Conservation (phyloP, 2,113 vertebrate genomes). For the Ginglymostoma cirratum region DNA sequence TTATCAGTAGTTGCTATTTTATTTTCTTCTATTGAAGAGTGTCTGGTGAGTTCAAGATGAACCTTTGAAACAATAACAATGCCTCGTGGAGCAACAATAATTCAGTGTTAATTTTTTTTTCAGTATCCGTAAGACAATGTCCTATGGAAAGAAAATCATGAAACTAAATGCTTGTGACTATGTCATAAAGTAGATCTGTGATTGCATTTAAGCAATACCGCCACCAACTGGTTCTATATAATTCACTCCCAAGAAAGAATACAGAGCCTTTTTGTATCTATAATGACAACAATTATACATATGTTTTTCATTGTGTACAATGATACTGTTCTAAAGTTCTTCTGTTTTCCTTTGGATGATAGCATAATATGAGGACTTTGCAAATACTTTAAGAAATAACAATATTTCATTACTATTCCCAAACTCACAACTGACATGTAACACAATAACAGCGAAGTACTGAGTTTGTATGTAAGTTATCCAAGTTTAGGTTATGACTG, state of each 20-base stretch:
- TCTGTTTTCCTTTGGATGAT: background rate
- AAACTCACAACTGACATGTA: background rate
- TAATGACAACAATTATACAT: background rate
- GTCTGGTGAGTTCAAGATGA: background rate
- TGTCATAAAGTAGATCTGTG: background rate
- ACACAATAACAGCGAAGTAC: background rate
- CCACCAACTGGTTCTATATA: background rate
- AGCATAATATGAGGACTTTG: background rate
- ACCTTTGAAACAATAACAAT: background rate
- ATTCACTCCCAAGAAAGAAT: background rate
- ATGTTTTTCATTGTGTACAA: background rate
- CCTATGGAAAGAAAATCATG: background rate
- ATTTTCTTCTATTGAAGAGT: background rate
- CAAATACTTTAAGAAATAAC: background rate
- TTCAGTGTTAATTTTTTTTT: background rate
- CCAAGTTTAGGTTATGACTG: background rate
- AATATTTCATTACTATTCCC: background rate
- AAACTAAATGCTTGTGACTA: background rate
- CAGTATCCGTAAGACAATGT: background rate
- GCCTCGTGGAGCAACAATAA: background rate
- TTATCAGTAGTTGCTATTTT: background rate
- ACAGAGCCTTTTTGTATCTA: background rate
- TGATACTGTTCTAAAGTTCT: background rate
- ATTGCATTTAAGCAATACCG: slow-evolving; percentile 22
- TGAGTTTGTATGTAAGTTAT: background rate